phyloP scores from a whole-genome alignment of 2,888 invertebrate genomes.

The Iselma pallidipennis region DNA sequence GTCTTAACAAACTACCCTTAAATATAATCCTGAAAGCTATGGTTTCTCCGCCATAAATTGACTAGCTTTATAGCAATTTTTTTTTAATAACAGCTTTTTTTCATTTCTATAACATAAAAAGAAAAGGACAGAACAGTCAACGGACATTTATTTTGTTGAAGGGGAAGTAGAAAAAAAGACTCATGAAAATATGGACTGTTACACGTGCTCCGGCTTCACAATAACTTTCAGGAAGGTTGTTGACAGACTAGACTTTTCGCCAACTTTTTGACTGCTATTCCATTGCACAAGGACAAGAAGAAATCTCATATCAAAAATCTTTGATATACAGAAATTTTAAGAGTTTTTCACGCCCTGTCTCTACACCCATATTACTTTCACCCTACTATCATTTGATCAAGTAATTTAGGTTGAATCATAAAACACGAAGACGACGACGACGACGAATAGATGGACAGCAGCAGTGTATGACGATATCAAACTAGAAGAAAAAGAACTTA shows the following conservation, averaged over 20 bases:
- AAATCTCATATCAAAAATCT: not conserved
- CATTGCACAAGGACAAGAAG: not conserved
- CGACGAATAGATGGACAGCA: too few relatives aligned
- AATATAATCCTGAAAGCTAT: too few relatives aligned
- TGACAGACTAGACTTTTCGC: not conserved
- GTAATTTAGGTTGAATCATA: slow-evolving; percentile 14
- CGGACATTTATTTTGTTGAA: not conserved
- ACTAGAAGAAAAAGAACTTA: too few relatives aligned
- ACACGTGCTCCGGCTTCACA: not conserved
- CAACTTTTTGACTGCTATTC: slow-evolving; percentile 2
- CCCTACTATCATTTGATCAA: slow-evolving; percentile 1
- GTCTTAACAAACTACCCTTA: too few relatives aligned
- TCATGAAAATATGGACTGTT: not conserved
- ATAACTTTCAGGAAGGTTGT: not conserved
- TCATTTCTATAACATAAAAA: not conserved
- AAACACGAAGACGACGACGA: slow-evolving; percentile 10
- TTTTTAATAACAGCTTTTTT: too few relatives aligned
- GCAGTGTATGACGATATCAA: too few relatives aligned
- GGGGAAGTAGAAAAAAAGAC: not conserved
- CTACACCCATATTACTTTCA: not conserved
- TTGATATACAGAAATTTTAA: not conserved
- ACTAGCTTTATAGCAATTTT: too few relatives aligned
- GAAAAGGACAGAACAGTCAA: not conserved
- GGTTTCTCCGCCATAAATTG: too few relatives aligned
- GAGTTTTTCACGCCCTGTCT: not conserved